phyloP scores from a whole-genome alignment of 2,113 vertebrate genomes.

The Capreolus pygargus region DNA sequence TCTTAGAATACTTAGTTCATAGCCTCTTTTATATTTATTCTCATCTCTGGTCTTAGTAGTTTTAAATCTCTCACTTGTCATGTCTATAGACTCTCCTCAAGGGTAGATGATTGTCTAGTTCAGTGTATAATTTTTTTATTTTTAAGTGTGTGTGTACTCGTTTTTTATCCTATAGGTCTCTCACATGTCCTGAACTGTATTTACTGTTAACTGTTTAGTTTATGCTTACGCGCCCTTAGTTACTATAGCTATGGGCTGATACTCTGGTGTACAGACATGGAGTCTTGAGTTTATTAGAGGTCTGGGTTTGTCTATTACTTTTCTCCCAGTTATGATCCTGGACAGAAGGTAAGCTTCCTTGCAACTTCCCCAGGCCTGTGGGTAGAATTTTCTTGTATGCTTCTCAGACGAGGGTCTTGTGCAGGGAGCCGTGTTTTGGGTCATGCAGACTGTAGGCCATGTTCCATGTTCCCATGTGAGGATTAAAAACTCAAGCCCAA shows the following conservation, averaged over 20 bases:
- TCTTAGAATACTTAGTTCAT: neutral
- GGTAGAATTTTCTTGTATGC: neutral
- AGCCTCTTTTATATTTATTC: neutral
- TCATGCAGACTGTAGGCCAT: neutral
- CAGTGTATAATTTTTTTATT: neutral
- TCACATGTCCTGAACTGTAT: neutral
- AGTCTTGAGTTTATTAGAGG: neutral
- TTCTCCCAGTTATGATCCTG: neutral
- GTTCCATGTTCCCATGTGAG: neutral
- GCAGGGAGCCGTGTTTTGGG: neutral
- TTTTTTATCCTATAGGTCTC: neutral
- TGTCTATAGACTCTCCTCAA: neutral
- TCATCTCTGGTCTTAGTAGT: neutral
- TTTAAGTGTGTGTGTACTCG: neutral
- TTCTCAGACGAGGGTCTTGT: neutral
- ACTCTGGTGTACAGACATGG: neutral
- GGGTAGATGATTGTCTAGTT: neutral
- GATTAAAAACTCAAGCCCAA: neutral
- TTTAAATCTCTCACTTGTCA: neutral
- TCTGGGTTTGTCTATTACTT: neutral
- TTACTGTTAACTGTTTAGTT: neutral
- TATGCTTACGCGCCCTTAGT: neutral
- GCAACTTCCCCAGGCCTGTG: neutral
- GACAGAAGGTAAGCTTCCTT: neutral
- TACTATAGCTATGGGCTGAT: neutral